Percentiles rank a stretch among this genome's conserved stretches.
These are phyloP conservation scores for Lophotis ruficrista DNA, from an alignment of 2,113 vertebrate genomes.

Conservation along the genomic window DNA sequence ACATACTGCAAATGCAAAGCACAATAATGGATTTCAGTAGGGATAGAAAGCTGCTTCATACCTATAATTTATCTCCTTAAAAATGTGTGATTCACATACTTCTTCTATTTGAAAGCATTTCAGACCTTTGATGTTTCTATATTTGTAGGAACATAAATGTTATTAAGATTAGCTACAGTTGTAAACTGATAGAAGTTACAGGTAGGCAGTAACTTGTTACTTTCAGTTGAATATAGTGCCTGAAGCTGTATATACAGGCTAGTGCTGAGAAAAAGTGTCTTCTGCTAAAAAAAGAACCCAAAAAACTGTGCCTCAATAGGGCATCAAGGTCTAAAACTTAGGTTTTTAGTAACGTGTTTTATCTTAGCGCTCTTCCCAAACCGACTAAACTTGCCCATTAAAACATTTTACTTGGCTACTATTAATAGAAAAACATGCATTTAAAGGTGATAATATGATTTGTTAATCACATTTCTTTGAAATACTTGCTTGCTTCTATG, in stretches of 20 bases:
- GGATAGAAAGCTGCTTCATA: neutral
- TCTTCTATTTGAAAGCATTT: conserved; percentile 14
- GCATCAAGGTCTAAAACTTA: neutral
- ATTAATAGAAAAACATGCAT: neutral
- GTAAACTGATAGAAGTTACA: neutral
- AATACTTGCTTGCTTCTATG: neutral
- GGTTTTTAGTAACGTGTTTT: neutral
- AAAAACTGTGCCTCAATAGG: neutral
- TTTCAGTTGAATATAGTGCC: neutral
- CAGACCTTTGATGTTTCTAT: neutral
- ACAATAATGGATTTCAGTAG: neutral
- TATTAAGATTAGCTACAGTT: neutral
- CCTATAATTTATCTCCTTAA: conserved; percentile 33
- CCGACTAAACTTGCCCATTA: accelerated
- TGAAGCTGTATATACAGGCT: neutral
- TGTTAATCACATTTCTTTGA: neutral
- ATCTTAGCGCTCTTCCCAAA: neutral
- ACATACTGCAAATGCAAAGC: neutral
- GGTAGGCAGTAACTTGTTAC: neutral
- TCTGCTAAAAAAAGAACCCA: neutral
- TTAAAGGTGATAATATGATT: neutral
- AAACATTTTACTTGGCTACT: neutral
- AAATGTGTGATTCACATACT: neutral
- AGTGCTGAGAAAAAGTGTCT: neutral
- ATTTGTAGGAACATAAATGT: neutral